A percentile compares a stretch with the other conserved stretches of the same genome.
phyloP scores from a whole-genome alignment of 2,888 invertebrate genomes.

The Dryadula phaetusa region DNA sequence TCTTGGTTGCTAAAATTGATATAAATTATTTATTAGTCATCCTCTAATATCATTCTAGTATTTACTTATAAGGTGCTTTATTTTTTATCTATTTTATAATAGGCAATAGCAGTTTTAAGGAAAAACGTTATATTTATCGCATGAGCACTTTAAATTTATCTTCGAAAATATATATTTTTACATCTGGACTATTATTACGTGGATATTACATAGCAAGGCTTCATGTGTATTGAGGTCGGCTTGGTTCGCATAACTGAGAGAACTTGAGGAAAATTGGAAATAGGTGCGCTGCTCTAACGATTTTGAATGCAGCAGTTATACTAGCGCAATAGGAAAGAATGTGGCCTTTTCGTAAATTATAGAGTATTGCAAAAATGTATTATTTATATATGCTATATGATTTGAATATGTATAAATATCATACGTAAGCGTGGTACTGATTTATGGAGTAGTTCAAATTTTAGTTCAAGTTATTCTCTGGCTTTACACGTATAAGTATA shows the following conservation, averaged over 20 bases:
- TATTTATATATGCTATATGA: neutral
- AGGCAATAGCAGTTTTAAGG: no score
- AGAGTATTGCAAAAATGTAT: neutral
- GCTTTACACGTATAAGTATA: no score
- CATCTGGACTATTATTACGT: slow-evolving; percentile 23
- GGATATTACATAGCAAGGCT: slow-evolving; percentile 27
- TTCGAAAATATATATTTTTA: slow-evolving; percentile 26
- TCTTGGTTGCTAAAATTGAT: slow-evolving; percentile 9
- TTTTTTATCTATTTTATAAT: no score
- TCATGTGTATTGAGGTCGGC: slow-evolving; percentile 31
- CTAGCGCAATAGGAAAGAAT: slow-evolving; percentile 35
- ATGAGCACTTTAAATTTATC: neutral
- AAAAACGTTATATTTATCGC: neutral
- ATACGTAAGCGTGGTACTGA: neutral
- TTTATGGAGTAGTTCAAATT: no score
- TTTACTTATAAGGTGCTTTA: neutral
- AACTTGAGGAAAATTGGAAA: slow-evolving; percentile 42
- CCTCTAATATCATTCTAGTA: neutral
- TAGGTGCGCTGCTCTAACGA: slow-evolving; percentile 34
- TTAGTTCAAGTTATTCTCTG: no score
- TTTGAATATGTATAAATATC: neutral
- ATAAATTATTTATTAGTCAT: neutral
- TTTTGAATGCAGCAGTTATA: slow-evolving; percentile 38
- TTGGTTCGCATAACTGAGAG: slow-evolving; percentile 31
- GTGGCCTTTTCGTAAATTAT: slow-evolving; percentile 27